Evolutionary conservation across 2,888 invertebrate species (phyloP).

Genomic region (Drosophila histrio): DNA sequence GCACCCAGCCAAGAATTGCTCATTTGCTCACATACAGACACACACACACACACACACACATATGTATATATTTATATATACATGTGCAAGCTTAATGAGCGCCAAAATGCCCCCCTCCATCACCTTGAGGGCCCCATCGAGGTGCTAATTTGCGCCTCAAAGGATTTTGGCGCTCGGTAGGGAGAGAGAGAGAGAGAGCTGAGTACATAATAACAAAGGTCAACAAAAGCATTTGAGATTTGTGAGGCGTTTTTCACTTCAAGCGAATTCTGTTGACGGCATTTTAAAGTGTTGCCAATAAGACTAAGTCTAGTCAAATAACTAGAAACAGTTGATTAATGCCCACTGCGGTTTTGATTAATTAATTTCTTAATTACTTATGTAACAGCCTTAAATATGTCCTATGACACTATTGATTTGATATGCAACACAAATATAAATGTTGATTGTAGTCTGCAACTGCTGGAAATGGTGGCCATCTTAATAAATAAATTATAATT

Average conservation of each 20-base stretch:
- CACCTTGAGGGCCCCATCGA: slow-evolving; percentile 45
- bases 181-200: background rate
- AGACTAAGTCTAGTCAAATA: background rate
- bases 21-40: slow-evolving; percentile 49
- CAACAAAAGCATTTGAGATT: slow-evolving; percentile 31
- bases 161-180: slow-evolving; percentile 60
- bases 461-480: too few relatives aligned
- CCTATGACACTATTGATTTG: too few relatives aligned
- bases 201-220: slow-evolving; percentile 43
- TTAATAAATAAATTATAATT: too few relatives aligned
- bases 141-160: slow-evolving; percentile 80
- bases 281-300: background rate
- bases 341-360: background rate
- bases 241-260: slow-evolving; percentile 19
- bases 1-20: slow-evolving; percentile 63
- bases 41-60: slow-evolving; percentile 5
- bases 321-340: background rate
- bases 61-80: background rate
- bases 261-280: slow-evolving; percentile 1
- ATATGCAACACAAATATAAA: too few relatives aligned
- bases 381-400: too few relatives aligned
- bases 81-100: slow-evolving; percentile 39
- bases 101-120: background rate
- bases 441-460: too few relatives aligned
- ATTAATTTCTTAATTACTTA: background rate